Conservation (phyloP, 2,797 vertebrate genomes). For the Siniperca undulata region DNA sequence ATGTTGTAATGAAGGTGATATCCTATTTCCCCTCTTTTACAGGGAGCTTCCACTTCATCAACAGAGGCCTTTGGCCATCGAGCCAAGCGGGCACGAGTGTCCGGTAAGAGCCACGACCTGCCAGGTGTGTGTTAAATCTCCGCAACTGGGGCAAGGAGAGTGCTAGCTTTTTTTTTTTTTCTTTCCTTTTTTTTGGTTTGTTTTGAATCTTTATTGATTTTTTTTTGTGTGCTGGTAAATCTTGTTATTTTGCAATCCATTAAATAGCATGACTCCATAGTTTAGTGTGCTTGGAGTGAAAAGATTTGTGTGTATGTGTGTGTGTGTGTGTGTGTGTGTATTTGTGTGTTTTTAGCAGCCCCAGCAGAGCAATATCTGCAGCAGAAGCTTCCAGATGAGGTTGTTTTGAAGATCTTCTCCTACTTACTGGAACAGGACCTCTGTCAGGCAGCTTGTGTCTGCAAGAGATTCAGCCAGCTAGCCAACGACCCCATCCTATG, state of each 20-base stretch:
- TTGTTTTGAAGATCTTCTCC: conserved; percentile 99
- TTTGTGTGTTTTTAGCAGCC: conserved; percentile 87
- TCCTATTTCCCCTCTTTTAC: conserved; percentile 47
- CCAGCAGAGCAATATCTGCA: conserved; percentile 99
- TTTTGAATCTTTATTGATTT: conserved; percentile 16
- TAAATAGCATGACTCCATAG: conserved; percentile 32
- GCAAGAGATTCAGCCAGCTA: conserved; percentile 98
- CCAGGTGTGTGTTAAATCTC: conserved; percentile 90
- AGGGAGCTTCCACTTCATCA: conserved; percentile 98
- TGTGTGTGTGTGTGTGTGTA: conserved; percentile 23
- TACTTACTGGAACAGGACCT: conserved; percentile 99
- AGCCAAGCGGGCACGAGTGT: conserved; percentile 98
- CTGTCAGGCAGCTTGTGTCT: conserved; percentile 98
- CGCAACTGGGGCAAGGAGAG: conserved; percentile 56
- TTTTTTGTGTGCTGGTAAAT: conserved; percentile 32
- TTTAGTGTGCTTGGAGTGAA: conserved; percentile 32
- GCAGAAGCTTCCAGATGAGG: conserved; percentile 99
- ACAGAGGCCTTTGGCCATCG: conserved; percentile 98
- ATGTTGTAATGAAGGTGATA: conserved; percentile 42
- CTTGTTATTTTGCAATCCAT: conserved; percentile 34
- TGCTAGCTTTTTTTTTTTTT: conserved; percentile 4
- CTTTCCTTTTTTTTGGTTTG: neutral
- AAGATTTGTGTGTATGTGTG: neutral
- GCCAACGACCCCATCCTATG: conserved; percentile 99
- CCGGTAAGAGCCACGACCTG: conserved; percentile 98